phyloP scores from a whole-genome alignment of 2,888 invertebrate genomes.

The Polylopha cassiicola region DNA sequence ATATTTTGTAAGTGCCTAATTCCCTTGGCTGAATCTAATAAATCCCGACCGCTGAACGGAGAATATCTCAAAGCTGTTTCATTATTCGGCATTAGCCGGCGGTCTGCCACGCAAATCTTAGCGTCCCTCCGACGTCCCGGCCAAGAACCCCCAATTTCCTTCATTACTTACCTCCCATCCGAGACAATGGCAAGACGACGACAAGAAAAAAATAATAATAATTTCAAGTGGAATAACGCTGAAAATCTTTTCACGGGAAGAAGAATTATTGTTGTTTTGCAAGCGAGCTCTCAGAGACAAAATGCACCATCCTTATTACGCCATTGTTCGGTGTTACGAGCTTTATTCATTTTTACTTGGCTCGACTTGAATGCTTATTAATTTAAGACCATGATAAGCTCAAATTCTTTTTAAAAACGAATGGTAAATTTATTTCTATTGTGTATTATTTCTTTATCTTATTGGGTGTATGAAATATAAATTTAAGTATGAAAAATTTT shows the following conservation, averaged over 20 bases:
- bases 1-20: slow-evolving; percentile 50
- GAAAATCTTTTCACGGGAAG: slow-evolving; percentile 76
- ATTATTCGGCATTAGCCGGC: slow-evolving; percentile 72
- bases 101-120: slow-evolving; percentile 72
- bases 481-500: slow-evolving; percentile 29
- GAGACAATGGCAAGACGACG: slow-evolving; percentile 76
- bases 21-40: slow-evolving; percentile 66
- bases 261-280: slow-evolving; percentile 77
- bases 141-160: slow-evolving; percentile 73
- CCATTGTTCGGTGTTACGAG: slow-evolving; percentile 75
- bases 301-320: slow-evolving; percentile 76
- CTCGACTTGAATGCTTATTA: slow-evolving; percentile 77
- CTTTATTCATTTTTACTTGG: slow-evolving; percentile 78
- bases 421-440: slow-evolving; percentile 71
- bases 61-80: slow-evolving; percentile 70
- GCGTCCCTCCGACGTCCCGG: slow-evolving; percentile 56
- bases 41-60: slow-evolving; percentile 60
- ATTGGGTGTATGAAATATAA: slow-evolving; percentile 45
- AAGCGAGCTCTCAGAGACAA: slow-evolving; percentile 75
- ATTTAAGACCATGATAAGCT: slow-evolving; percentile 76
- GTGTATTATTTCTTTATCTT: slow-evolving; percentile 70
- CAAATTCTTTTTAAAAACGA: slow-evolving; percentile 72
- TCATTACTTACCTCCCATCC: slow-evolving; percentile 75
- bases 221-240: slow-evolving; percentile 78
- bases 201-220: slow-evolving; percentile 74